Conservation (phyloP, 2,888 invertebrate species). For the Microplitis deprimator region DNA sequence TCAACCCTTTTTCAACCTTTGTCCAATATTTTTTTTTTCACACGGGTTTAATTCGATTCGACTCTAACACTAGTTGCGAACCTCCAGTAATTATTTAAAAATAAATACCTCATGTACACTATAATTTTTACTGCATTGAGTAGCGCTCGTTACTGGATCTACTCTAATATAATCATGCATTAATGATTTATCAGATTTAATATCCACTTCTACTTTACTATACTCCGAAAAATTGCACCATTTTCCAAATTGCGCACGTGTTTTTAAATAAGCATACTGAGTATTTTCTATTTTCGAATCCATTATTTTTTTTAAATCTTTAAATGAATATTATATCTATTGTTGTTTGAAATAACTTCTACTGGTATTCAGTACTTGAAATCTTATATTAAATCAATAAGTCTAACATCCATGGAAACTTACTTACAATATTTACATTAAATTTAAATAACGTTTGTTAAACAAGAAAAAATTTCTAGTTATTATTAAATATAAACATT, state of each 20-base stretch:
- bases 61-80: too few species aligned
- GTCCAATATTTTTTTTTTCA: too few species aligned
- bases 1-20: too few species aligned
- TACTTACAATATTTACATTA: background rate
- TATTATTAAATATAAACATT: background rate
- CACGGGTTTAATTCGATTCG: too few species aligned
- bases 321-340: background rate
- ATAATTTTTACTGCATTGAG: constrained; percentile 72
- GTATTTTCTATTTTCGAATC: constrained; percentile 57
- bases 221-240: constrained; percentile 72
- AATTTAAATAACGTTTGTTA: background rate
- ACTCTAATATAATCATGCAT: constrained; percentile 72
- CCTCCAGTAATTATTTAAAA: background rate
- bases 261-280: constrained; percentile 73
- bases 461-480: background rate
- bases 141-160: constrained; percentile 73
- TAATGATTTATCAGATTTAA: constrained; percentile 68
- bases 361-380: background rate
- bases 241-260: constrained; percentile 73
- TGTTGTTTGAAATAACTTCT: background rate
- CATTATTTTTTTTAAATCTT: constrained; percentile 7
- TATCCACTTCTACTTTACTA: constrained; percentile 67
- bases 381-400: background rate
- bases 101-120: constrained; percentile 71
- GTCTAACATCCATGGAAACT: background rate